Base-by-base conservation (phyloP, 2,888 invertebrate species). In the Polydrusus cervinus region DNA sequence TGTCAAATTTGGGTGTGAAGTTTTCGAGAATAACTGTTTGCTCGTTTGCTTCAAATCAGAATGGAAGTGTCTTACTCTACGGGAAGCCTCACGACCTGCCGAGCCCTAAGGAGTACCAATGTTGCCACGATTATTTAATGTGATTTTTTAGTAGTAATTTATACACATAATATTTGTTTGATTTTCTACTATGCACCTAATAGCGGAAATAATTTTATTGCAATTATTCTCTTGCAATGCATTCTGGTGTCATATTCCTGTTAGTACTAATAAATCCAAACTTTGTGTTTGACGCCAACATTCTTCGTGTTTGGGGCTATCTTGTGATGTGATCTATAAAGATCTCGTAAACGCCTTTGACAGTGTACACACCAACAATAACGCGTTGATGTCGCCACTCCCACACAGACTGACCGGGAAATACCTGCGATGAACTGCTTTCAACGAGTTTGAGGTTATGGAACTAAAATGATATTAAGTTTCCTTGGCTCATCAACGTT, bases 51-150 rank as follows among this genome's bases (percentile, higher is more conserved):
- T 20, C 53, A 30, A 53, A 53, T 25, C 53, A 67, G 81, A 81
- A 81, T 80, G 81, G 81, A 83, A 83, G 83, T 83, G 83, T 83
- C 80, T 82, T 75, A 74, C 80, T 61, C 84, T 74, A 81, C 83
- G 78, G 83, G 84, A 80, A 75, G 82, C 79, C 79, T 80, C 83
- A 83, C 84, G 83, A 83, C 81, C 73, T 74, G 79, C 80, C 78
- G 79, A 78, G 72, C 80, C 81, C 53, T 53, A 51, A 7, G n/a
- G 30, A 53, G 53, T 25, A n/a, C 11, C 53, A 7, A 7, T 7
- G 53, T 53, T 53, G 53, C 53, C 53, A 53, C 10, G 30, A 30
- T 25, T 53, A 20, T 20, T 20, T 20, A 11, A 20, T 51, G 9
- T 51, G 9, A n/a, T 9, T 34, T 34, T 34, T 34, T 34, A 25